phyloP scores from a whole-genome alignment of 2,113 vertebrate species.

The Phrynosoma platyrhinos region DNA sequence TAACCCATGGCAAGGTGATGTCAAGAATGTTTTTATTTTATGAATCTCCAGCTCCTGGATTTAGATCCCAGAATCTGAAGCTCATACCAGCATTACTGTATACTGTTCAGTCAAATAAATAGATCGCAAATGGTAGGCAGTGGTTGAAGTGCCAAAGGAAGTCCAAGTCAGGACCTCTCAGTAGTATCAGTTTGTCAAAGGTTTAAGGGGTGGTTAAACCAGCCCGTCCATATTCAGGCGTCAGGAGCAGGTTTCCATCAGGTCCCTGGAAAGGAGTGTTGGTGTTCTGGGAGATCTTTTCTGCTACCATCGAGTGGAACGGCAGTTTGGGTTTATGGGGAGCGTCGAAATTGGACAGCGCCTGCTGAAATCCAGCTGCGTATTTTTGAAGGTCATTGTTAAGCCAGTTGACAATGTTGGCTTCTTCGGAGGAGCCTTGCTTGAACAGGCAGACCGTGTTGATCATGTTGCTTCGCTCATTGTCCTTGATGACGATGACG shows the following conservation, averaged over 20 bases:
- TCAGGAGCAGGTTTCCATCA: neutral
- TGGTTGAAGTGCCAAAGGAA: neutral
- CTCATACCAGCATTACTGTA: neutral
- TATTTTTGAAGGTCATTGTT: constrained; percentile 67
- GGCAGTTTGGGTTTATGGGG: constrained; percentile 38
- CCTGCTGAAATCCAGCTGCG: constrained; percentile 61
- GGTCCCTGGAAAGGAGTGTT: constrained; percentile 31
- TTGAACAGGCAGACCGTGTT: constrained; percentile 69
- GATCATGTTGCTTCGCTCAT: constrained; percentile 53
- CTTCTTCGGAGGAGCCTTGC: constrained; percentile 56
- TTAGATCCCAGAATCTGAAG: constrained; percentile 9
- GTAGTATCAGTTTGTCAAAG: neutral
- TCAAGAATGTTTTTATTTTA: constrained; percentile 30
- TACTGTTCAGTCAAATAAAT: constrained; percentile 16
- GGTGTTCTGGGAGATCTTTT: constrained; percentile 58
- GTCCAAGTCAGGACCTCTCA: neutral
- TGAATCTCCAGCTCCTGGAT: constrained; percentile 22
- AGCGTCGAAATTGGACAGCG: constrained; percentile 9
- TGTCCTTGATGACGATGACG: constrained; percentile 67
- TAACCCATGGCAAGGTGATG: neutral
- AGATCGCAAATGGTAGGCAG: neutral
- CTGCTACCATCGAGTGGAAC: neutral
- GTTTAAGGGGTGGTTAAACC: neutral
- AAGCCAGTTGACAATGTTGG: constrained; percentile 58
- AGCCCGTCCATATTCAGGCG: constrained; percentile 2